Base-by-base conservation (phyloP, 2,113 vertebrate genomes). In the Diphyllodes magnificus region DNA sequence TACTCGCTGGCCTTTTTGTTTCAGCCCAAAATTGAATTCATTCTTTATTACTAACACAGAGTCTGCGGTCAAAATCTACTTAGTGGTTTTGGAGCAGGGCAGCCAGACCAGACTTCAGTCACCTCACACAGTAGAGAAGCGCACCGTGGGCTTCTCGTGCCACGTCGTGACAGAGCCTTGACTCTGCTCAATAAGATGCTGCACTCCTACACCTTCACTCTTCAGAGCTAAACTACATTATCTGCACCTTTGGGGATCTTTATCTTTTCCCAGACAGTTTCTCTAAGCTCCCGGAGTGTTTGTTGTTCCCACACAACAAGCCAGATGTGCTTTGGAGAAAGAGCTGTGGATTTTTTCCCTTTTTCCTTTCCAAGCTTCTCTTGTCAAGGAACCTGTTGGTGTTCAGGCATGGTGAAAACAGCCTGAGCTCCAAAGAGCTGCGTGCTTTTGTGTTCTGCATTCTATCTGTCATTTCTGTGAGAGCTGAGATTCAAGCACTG, bases 141-240 rank as follows among this genome's bases (percentile, higher is more conserved):
- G 13, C n/a, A n/a, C 69, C 30, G 2, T 5, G 22, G 40, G 51
- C 57, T 85, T 44, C 66, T 81, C 3, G 1, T 0, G 0, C 63
- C 2, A 0, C 2, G 1, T 40, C 2, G 0, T 72, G 59, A 14
- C 18, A 16, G n/a, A 56, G 72, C 39, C 4, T 27, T 30, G 54
- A 22, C 66, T 37, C 39, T 22, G 59, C 60, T 90, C 76, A 35
- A 2, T 72, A 45, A 83, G 54, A 5, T 44, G 45, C 23, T 53
- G 39, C 2, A 3, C 31, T 86, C 76, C 56, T 27, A 3, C 12
- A 1, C 57, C 44, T 45, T 78, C 77, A 20, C 20, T 93, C 86
- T 86, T 78, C 80, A 71, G 50, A 81, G 30, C 24, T 47, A 63
- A 86, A 63, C 68, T 4, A 2, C 28, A 4, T 92, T 91, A 37